phyloP scores from a whole-genome alignment of 35 echinoderm and acorn worm genomes.

The Ptychodera flava region DNA sequence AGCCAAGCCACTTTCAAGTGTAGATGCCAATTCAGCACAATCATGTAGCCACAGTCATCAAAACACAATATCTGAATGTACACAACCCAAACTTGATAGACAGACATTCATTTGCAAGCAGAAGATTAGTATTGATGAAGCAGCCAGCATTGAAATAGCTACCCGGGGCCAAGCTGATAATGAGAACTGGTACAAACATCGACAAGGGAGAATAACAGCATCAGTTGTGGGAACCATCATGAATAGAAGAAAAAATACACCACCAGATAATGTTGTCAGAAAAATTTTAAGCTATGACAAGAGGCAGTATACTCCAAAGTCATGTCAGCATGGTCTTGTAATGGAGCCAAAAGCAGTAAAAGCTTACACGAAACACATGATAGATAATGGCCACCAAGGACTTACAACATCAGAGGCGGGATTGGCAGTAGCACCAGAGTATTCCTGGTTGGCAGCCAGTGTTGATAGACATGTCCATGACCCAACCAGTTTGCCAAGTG shows the following conservation, averaged over 20 bases:
- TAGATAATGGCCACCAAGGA: background rate
- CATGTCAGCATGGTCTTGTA: background rate
- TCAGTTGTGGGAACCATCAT: slow-evolving; percentile 24
- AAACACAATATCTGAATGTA: too few relatives aligned
- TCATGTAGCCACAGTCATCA: too few relatives aligned
- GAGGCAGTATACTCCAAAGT: background rate
- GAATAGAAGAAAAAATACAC: slow-evolving; percentile 2
- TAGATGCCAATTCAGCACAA: too few relatives aligned
- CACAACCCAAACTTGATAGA: too few relatives aligned
- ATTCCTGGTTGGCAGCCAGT: background rate
- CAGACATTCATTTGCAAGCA: too few relatives aligned
- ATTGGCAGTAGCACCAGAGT: background rate
- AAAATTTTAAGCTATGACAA: background rate
- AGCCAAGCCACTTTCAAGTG: too few relatives aligned
- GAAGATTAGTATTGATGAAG: too few relatives aligned
- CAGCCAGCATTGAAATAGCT: slow-evolving; percentile 18
- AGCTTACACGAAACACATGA: background rate
- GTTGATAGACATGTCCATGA: background rate
- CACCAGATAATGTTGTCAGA: background rate
- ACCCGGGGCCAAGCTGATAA: slow-evolving; percentile 31
- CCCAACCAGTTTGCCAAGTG: background rate
- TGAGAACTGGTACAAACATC: slow-evolving; percentile 32
- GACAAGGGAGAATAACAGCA: slow-evolving; percentile 41
- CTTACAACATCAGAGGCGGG: too few relatives aligned
- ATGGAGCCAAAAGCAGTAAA: background rate